These are phyloP conservation scores for Ypsolopha scabrella DNA, from an alignment of 2,888 invertebrate genomes.

Conservation along the genomic window DNA sequence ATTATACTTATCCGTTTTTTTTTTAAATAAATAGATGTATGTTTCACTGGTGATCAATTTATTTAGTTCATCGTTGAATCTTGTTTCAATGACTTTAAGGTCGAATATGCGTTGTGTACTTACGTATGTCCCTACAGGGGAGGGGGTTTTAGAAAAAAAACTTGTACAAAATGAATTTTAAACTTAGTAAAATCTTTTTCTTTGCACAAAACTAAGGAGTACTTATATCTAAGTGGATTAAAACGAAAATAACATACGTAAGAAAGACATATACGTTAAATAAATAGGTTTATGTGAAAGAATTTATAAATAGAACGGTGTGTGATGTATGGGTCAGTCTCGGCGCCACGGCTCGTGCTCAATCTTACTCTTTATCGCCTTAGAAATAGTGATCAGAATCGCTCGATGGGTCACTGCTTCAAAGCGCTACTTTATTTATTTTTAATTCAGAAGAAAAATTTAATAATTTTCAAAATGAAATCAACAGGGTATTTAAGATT, in stretches of 20 bases:
- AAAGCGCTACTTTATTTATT: slow-evolving; percentile 2
- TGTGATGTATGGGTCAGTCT: slow-evolving; percentile 18
- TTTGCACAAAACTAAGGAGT: slow-evolving; percentile 52
- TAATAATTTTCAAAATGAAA: slow-evolving; percentile 42
- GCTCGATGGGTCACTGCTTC: background rate
- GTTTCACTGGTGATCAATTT: too few species aligned
- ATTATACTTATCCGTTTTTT: slow-evolving; percentile 17
- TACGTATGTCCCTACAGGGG: background rate
- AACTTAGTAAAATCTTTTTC: slow-evolving; percentile 36
- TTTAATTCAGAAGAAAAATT: slow-evolving; percentile 2
- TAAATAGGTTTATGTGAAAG: slow-evolving; percentile 58
- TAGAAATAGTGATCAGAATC: background rate
- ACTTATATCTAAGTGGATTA: slow-evolving; percentile 40
- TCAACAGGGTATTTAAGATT: slow-evolving; percentile 70
- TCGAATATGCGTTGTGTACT: background rate
- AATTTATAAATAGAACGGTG: slow-evolving; percentile 44
- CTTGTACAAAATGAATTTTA: slow-evolving; percentile 45
- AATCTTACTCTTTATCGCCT: background rate
- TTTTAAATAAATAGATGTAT: background rate
- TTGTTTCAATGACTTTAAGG: too few species aligned
- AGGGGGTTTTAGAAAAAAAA: slow-evolving; percentile 17
- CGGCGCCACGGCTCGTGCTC: slow-evolving; percentile 9
- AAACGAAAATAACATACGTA: slow-evolving; percentile 67
- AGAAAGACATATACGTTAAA: slow-evolving; percentile 69
- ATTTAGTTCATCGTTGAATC: too few species aligned